Evolutionary conservation across 53 echinoderm and acorn worm species (phyloP).

Genomic region (Henricia sp.): DNA sequence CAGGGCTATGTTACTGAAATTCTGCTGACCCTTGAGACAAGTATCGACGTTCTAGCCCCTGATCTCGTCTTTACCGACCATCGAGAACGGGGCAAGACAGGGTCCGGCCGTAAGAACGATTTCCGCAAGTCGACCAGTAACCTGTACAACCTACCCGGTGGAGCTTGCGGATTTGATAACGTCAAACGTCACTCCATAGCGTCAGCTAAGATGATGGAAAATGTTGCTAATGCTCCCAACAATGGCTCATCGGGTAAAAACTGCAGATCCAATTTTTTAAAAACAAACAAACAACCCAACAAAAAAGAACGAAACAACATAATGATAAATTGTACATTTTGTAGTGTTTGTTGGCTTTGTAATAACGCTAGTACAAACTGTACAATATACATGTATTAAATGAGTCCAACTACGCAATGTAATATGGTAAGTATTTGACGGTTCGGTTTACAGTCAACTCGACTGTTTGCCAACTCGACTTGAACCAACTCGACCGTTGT

Average conservation of each 20-base stretch:
- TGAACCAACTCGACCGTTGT: too few relatives aligned
- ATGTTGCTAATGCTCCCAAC: conserved; percentile 54
- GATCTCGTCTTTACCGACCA: conserved; percentile 84
- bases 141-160: conserved; percentile 77
- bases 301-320: too few relatives aligned
- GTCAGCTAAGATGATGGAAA: conserved; percentile 78
- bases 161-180: conserved; percentile 74
- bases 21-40: conserved; percentile 87
- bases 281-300: too few relatives aligned
- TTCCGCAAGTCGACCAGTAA: conserved; percentile 97
- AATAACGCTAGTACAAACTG: too few relatives aligned
- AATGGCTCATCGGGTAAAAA: conserved; percentile 71
- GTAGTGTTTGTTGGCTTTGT: too few relatives aligned
- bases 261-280: too few relatives aligned
- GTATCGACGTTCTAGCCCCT: conserved; percentile 83
- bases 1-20: conserved; percentile 99
- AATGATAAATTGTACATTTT: too few relatives aligned
- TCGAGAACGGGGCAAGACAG: conserved; percentile 81
- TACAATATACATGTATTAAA: too few relatives aligned
- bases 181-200: conserved; percentile 71
- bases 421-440: too few relatives aligned
- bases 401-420: too few relatives aligned
- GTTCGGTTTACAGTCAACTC: too few relatives aligned
- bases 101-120: conserved; percentile 78
- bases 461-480: too few relatives aligned